phyloP scores from a whole-genome alignment of 2,888 invertebrate species.

The Hyppa rectilinea region DNA sequence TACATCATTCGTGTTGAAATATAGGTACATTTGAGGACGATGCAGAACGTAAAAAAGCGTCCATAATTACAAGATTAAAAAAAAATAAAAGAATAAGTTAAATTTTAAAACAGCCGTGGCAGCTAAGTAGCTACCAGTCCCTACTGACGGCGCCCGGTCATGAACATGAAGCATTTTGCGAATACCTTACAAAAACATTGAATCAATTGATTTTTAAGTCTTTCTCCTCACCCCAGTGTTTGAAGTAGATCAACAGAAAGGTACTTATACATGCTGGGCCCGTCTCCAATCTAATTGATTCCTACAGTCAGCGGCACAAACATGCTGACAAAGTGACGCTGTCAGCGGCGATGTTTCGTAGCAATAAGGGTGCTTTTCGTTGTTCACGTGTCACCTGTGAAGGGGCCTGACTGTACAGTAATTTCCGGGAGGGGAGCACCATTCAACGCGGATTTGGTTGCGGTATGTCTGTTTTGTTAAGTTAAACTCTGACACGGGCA shows the following conservation, averaged over 20 bases:
- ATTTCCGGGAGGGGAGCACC: constrained; percentile 40
- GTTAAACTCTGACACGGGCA: not conserved
- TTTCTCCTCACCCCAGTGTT: not conserved
- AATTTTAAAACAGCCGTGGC: no score
- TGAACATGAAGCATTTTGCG: no score
- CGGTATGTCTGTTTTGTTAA: constrained; percentile 18
- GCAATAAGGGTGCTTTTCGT: not conserved
- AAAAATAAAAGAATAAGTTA: no score
- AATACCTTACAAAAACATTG: constrained; percentile 16
- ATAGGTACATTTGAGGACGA: no score
- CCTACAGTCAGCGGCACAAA: constrained; percentile 7
- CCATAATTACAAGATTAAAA: no score
- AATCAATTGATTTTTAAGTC: constrained; percentile 14
- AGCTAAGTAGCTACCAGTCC: no score
- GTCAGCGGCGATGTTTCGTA: no score
- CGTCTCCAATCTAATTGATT: constrained; percentile 38
- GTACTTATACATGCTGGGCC: constrained; percentile 24
- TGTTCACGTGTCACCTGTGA: no score
- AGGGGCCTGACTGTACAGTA: constrained; percentile 5
- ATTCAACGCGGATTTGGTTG: constrained; percentile 4
- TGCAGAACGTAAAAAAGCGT: no score
- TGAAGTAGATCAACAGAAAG: not conserved
- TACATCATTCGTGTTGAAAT: no score
- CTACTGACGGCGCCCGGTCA: no score
- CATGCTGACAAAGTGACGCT: not conserved